phyloP scores from a whole-genome alignment of 1,140 invertebrate genomes.

The Diabrotica undecimpunctata region DNA sequence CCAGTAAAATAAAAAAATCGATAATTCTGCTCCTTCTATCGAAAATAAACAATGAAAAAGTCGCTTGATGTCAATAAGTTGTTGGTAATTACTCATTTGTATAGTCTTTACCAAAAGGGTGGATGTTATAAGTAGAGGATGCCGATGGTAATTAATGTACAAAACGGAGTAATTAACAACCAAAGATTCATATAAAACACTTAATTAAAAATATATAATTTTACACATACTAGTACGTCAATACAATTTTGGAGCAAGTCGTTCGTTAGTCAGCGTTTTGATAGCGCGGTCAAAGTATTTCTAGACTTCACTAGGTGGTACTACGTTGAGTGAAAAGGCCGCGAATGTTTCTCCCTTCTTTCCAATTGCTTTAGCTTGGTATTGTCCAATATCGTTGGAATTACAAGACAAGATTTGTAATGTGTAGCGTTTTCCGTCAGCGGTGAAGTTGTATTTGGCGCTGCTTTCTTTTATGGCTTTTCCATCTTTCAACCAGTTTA shows the following conservation, averaged over 20 bases:
- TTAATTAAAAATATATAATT: constrained; percentile 36
- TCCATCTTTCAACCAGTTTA: constrained; percentile 87
- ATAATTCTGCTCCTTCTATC: constrained; percentile 33
- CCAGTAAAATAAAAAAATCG: constrained; percentile 36
- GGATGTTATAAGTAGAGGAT: constrained; percentile 40
- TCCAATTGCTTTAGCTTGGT: constrained; percentile 80
- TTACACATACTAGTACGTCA: constrained; percentile 38
- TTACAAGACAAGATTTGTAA: constrained; percentile 74
- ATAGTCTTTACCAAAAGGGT: constrained; percentile 13
- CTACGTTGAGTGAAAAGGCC: constrained; percentile 84
- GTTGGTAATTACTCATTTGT: constrained; percentile 15
- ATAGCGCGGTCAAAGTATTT: constrained; percentile 22
- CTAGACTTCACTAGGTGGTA: constrained; percentile 43
- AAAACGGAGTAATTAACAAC: constrained; percentile 6
- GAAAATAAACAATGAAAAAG: constrained; percentile 26
- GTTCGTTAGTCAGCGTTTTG: constrained; percentile 37
- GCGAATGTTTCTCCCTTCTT: constrained; percentile 77
- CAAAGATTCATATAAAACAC: constrained; percentile 37
- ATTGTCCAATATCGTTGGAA: constrained; percentile 83
- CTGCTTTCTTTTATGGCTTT: constrained; percentile 71
- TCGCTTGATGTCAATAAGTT: constrained; percentile 24
- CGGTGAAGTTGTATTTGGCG: constrained; percentile 75
- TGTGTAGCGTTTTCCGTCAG: constrained; percentile 71
- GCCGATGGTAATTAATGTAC: constrained; percentile 26
- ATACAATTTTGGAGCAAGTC: constrained; percentile 37